A percentile compares a stretch with the other conserved stretches of the same genome.
phyloP scores from a whole-genome alignment of 1,140 invertebrate species.

The Acromyrmex heyeri region DNA sequence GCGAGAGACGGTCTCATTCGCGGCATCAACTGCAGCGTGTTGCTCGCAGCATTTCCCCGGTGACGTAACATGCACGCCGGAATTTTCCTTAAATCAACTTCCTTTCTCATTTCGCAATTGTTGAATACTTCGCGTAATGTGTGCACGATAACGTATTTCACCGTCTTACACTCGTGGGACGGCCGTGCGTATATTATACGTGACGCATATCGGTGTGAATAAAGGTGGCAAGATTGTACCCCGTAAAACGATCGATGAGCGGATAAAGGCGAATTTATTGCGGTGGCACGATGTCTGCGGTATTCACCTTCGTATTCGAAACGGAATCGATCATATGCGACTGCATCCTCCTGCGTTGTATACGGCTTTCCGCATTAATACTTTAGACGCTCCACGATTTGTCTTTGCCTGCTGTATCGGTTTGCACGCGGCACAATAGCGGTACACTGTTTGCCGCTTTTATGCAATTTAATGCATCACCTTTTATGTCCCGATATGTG shows the following conservation, averaged over 20 bases:
- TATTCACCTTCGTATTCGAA: constrained; percentile 41
- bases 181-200: constrained; percentile 35
- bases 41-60: constrained; percentile 10
- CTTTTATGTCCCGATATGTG: neutral
- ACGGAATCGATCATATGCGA: constrained; percentile 47
- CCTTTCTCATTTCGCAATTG: constrained; percentile 37
- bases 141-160: constrained; percentile 6
- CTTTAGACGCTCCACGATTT: constrained; percentile 42
- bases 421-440: constrained; percentile 31
- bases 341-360: constrained; percentile 30
- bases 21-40: constrained; percentile 12
- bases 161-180: neutral
- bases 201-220: constrained; percentile 43
- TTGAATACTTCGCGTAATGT: constrained; percentile 20
- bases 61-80: constrained; percentile 3
- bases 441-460: constrained; percentile 13
- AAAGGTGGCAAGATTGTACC: constrained; percentile 41
- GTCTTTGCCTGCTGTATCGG: constrained; percentile 42
- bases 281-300: constrained; percentile 25
- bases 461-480: constrained; percentile 40
- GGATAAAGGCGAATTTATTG: constrained; percentile 59
- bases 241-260: constrained; percentile 50
- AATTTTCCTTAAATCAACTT: constrained; percentile 34
- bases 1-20: constrained; percentile 50
- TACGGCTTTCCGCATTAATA: constrained; percentile 53